A percentile compares a stretch with the other conserved stretches of the same genome.
Evolutionary conservation across 2,888 invertebrate species (phyloP).

Genomic region (Morpho helenor): DNA sequence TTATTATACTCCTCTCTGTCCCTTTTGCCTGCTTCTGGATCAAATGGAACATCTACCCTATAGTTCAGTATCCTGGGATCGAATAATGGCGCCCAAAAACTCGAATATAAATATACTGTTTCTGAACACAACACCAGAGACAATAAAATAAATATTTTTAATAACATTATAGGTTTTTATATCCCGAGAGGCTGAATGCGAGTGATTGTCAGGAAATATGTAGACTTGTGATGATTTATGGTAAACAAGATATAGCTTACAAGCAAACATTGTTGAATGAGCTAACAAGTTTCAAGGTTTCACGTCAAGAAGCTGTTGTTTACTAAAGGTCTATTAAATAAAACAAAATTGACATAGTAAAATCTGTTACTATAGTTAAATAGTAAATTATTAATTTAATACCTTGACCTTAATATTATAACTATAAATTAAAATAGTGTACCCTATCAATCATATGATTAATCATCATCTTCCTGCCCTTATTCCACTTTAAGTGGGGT

Average conservation of each 20-base stretch:
- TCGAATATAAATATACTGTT: slow-evolving; percentile 45
- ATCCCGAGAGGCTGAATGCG: slow-evolving; percentile 16
- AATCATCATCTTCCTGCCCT: no score
- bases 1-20: slow-evolving; percentile 40
- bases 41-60: slow-evolving; percentile 50
- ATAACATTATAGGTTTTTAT: slow-evolving; percentile 24
- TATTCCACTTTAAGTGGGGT: no score
- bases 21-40: slow-evolving; percentile 42
- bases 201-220: slow-evolving; percentile 33
- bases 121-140: slow-evolving; percentile 33
- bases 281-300: slow-evolving; percentile 39
- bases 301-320: slow-evolving; percentile 20
- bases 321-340: slow-evolving; percentile 23
- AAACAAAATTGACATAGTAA: background rate
- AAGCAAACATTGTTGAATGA: slow-evolving; percentile 32
- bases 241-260: slow-evolving; percentile 26
- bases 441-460: no score
- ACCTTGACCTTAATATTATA: no score
- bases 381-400: background rate
- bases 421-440: no score
- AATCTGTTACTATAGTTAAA: background rate
- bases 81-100: slow-evolving; percentile 65
- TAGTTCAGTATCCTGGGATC: slow-evolving; percentile 56
- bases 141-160: slow-evolving; percentile 33
- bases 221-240: slow-evolving; percentile 7